Conservation (phyloP, 2,797 vertebrate species). For the Anguilla megastoma region DNA sequence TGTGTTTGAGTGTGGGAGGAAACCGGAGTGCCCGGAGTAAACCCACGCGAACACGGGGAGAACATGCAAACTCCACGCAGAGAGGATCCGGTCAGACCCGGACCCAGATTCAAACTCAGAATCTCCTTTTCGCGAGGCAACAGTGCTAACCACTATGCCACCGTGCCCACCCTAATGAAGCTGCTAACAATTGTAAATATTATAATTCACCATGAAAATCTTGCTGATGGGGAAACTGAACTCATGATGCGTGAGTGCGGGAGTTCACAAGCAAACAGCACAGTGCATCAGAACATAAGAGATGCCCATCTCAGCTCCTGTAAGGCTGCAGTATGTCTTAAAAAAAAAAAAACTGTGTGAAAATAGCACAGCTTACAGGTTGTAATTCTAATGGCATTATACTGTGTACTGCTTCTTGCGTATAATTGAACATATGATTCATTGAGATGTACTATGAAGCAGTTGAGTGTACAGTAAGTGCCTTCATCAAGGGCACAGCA, state of each 20-base stretch:
- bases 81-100: no score
- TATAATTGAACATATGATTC: neutral
- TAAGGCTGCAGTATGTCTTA: neutral
- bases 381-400: no score
- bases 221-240: neutral
- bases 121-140: no score
- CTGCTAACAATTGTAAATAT: neutral
- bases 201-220: neutral
- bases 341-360: neutral
- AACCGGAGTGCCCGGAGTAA: no score
- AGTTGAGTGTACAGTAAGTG: neutral
- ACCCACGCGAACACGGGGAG: no score
- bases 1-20: no score
- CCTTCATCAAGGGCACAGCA: neutral
- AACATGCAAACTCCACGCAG: no score
- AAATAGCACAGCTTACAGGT: no score
- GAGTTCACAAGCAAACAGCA: neutral
- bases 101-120: no score
- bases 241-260: neutral
- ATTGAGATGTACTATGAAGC: neutral
- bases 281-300: neutral
- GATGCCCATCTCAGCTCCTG: neutral
- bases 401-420: no score
- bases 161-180: no score
- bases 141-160: no score